phyloP scores from a whole-genome alignment of 2,888 invertebrate genomes.

The Ariolimax columbianus region DNA sequence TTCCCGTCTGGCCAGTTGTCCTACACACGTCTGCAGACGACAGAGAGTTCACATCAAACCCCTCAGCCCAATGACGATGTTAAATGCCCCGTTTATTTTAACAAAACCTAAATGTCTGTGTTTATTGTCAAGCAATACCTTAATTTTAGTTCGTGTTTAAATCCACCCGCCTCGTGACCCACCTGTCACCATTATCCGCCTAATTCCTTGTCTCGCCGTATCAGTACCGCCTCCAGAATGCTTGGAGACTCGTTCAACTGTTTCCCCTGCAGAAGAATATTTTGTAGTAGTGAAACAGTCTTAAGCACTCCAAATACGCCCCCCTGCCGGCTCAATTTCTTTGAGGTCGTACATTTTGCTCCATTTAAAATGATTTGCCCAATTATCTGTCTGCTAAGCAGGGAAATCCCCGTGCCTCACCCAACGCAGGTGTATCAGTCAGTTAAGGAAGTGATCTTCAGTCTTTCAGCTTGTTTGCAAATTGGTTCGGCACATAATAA shows the following conservation, averaged over 20 bases:
- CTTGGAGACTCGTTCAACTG: not conserved
- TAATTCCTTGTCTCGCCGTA: not conserved
- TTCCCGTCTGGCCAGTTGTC: too few species aligned
- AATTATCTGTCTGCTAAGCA: not conserved
- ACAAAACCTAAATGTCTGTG: too few species aligned
- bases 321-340: not conserved
- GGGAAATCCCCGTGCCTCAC: not conserved
- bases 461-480: not conserved
- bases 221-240: not conserved
- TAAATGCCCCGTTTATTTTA: too few species aligned
- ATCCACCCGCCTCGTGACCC: not conserved
- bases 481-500: too few species aligned
- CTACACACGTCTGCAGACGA: too few species aligned
- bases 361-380: not conserved
- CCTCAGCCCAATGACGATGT: too few species aligned
- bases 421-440: not conserved
- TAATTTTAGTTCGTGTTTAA: too few species aligned
- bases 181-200: not conserved
- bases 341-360: not conserved
- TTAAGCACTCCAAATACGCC: not conserved
- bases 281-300: not conserved
- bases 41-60: too few species aligned
- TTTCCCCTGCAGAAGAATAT: not conserved
- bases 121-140: too few species aligned
- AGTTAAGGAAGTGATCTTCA: not conserved